Evolutionary conservation across 64 coral and sea anemone genomes (phyloP), one percentile per base, ranked within the genome.

Genomic region (Dendronephthya gigantea): DNA sequence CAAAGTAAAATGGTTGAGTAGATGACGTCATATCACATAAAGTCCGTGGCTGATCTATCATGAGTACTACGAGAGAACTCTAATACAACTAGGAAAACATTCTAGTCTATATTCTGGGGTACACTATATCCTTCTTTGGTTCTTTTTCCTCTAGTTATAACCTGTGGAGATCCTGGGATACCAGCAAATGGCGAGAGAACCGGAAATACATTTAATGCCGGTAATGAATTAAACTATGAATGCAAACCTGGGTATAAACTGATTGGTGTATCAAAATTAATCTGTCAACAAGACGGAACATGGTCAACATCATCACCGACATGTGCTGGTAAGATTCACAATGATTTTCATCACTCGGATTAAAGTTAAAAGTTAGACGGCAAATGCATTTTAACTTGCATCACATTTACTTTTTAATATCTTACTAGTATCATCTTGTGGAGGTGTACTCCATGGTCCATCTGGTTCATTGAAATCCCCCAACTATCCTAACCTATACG

Each of bases 401-500:
- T n/a, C n/a, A n/a, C n/a, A n/a, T 66, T 66, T 66, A 8, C 14
- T 66, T 66, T 66, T 17, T 30, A 5, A n/a, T 66, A n/a, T 30
- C 10, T 49, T 50, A 76, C 4, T 85, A 98, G 95, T 34, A 23
- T 87, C 95, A 4, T 68, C 45, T 4, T 98, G 95, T 38, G 95
- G 95, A 0, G 87, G 89, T 28, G 14, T 14, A 1, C 56, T 88
- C 10, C 28, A 17, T 49, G 95, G 92, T 45, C 92, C 92, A 15
- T 93, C 92, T 22, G 95, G 92, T 19, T 76, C 33, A 2, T 39
- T 98, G 25, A 52, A 50, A 7, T 88, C 95, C 0, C 83, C 65
- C 13, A 92, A 98, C 59, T 93, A 88, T 79, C 95, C 95, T 22
- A 93, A 92, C 83, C 89, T 88, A 28, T 98, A 98, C 38, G 85